These are phyloP conservation scores for Napeogenes inachia DNA, from an alignment of 2,888 invertebrate genomes.

Conservation along the genomic window DNA sequence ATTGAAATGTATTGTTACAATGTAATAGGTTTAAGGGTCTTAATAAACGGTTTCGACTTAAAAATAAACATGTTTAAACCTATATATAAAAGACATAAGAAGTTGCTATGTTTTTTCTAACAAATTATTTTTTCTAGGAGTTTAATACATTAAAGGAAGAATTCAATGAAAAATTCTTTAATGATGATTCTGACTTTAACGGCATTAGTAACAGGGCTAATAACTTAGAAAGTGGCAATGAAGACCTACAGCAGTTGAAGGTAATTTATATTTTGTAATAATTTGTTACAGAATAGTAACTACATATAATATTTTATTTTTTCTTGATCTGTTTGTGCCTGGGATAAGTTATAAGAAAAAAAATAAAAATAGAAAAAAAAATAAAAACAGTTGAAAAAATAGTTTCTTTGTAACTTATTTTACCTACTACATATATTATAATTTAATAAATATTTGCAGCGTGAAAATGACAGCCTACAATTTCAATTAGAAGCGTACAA, in stretches of 20 bases:
- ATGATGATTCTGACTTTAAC: conserved; percentile 52
- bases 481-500: conserved; percentile 96
- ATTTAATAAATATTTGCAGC: conserved; percentile 60
- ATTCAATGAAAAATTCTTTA: conserved; percentile 63
- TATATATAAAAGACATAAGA: not conserved
- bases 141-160: conserved; percentile 65
- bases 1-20: no score
- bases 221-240: conserved; percentile 39
- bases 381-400: not conserved
- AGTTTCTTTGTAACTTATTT: no score
- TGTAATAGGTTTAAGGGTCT: no score
- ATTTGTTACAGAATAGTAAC: no score
- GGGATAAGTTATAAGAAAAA: no score
- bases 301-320: no score
- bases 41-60: conserved; percentile 2
- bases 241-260: conserved; percentile 56
- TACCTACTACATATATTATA: not conserved
- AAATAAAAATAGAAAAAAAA: not conserved
- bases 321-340: no score
- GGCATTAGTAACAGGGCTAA: conserved; percentile 41
- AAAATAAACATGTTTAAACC: not conserved
- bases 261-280: conserved; percentile 35
- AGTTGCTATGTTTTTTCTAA: conserved; percentile 10
- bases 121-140: conserved; percentile 52
- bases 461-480: conserved; percentile 92